Base-by-base conservation (phyloP, 2,888 invertebrate genomes). In the Metallyticus violacea region DNA sequence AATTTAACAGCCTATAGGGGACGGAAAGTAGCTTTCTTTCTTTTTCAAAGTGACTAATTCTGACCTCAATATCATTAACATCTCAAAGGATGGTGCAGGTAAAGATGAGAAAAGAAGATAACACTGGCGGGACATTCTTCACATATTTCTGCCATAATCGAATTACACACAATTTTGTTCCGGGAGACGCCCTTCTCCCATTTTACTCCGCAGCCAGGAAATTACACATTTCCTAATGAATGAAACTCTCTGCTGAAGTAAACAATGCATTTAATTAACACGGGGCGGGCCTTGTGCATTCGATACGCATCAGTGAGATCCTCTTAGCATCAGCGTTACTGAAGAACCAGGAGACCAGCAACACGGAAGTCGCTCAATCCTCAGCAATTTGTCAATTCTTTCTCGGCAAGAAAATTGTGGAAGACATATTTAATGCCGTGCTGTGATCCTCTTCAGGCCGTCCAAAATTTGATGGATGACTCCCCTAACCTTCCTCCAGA, bases 381-480 rank as follows among this genome's bases (percentile, higher is more conserved):
- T 83, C 83, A 83, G 83, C 77, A 40, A 77, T 83, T 83, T 83
- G 83, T 83, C 83, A 83, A 77, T 22, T 40, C 9, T 28, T 81
- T 30, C 40, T 81, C 7, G n/a, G 76, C 9, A 28, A 77, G 28
- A 26, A n/a, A n/a, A n/a, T n/a, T n/a, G n/a, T n/a, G n/a, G n/a
- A n/a, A n/a, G n/a, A n/a, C n/a, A n/a, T n/a, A n/a, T n/a, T n/a
- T n/a, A n/a, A n/a, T n/a, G n/a, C n/a, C 22, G 15, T 77, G 83
- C 77, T 28, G 77, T 28, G 83, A 83, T 77, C 28, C 76, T 77
- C 28, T 81, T 81, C 0, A 26, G 62, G n/a, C 25, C 76, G 82
- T 82, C 82, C 30, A 26, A 76, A 15, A 7, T 27, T 77, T 40
- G 83, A 83, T 77, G 29, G 77, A 83, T 83, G 83, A 77, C 40